These are phyloP conservation scores for Oscheius sp. DNA, from an alignment of 2,888 invertebrate genomes.

Conservation along the genomic window DNA sequence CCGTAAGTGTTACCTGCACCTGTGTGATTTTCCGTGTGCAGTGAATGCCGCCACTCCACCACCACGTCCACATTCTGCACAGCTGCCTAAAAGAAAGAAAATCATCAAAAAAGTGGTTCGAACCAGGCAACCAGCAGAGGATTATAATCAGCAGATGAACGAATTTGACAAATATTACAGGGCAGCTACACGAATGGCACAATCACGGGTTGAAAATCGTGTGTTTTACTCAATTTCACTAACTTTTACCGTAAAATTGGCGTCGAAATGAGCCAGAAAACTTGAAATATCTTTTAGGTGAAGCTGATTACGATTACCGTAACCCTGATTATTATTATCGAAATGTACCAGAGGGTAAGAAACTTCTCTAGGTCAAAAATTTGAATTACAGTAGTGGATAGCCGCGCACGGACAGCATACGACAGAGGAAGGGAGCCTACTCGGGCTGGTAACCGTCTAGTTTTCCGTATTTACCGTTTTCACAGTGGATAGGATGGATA, in stretches of 20 bases:
- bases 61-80: slow-evolving; percentile 26
- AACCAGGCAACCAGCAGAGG: no score
- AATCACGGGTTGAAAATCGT: not conserved
- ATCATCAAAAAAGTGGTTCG: not conserved
- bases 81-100: slow-evolving; percentile 2
- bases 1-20: not conserved
- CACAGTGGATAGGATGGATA: not conserved
- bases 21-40: not conserved
- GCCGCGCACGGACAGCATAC: slow-evolving; percentile 4
- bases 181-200: not conserved
- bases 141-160: not conserved
- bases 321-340: slow-evolving; percentile 4
- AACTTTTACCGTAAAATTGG: no score
- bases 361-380: not conserved
- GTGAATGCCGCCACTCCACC: slow-evolving; percentile 14
- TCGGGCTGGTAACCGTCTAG: not conserved
- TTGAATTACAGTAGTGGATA: slow-evolving; percentile 10
- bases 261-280: no score
- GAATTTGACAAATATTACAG: slow-evolving; percentile 20
- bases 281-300: not conserved
- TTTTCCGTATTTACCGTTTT: not conserved
- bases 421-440: not conserved
- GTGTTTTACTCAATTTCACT: no score
- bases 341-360: slow-evolving; percentile 2
- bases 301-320: slow-evolving; percentile 19